Evolutionary conservation across 2,113 vertebrate genomes (phyloP).

Genomic region (Otus sunia): DNA sequence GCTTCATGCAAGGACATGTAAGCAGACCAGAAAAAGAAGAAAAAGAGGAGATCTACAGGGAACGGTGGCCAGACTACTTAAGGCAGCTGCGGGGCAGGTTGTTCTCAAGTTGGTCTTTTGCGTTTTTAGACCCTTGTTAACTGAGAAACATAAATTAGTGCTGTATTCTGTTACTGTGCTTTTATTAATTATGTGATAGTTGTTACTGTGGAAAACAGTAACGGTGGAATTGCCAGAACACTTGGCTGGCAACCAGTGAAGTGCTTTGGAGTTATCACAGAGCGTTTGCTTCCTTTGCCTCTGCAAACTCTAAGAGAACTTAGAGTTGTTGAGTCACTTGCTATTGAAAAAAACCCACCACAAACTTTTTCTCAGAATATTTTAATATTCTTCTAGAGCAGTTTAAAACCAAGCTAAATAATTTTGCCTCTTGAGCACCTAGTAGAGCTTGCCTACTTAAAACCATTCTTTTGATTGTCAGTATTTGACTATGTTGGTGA

Average conservation of each 20-base stretch:
- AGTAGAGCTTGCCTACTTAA: background rate
- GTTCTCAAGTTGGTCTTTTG: background rate
- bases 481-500: background rate
- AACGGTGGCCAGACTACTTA: conserved; percentile 86
- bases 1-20: conserved; percentile 87
- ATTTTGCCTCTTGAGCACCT: background rate
- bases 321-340: background rate
- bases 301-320: no score
- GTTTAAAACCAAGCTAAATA: background rate
- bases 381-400: background rate
- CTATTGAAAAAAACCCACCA: background rate
- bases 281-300: background rate
- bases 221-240: background rate
- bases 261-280: background rate
- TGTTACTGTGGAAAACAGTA: background rate
- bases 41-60: conserved; percentile 88
- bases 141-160: background rate
- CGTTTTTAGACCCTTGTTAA: background rate
- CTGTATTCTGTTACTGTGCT: background rate
- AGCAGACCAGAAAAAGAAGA: conserved; percentile 87
- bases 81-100: conserved; percentile 82
- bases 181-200: background rate
- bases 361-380: background rate
- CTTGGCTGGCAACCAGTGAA: background rate
- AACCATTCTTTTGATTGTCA: background rate